Percentiles rank a stretch among this genome's conserved stretches.
Evolutionary conservation across 2,888 invertebrate genomes (phyloP).

Genomic region (Tryphoninae sp.): DNA sequence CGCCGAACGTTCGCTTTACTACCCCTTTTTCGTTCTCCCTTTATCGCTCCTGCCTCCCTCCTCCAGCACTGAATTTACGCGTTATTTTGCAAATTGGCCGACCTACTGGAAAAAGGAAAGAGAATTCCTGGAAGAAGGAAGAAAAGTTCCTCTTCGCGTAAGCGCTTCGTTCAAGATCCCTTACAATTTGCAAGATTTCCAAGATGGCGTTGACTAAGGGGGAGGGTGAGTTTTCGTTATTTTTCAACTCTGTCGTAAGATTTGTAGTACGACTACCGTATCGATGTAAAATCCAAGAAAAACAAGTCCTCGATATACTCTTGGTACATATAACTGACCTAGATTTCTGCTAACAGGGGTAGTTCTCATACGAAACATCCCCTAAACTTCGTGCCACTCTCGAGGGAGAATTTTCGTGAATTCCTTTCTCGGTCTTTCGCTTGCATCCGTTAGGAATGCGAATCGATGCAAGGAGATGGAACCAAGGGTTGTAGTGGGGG

Average conservation of each 20-base stretch:
- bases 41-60: slow-evolving; percentile 6
- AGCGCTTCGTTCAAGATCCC: slow-evolving; percentile 12
- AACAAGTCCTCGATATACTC: slow-evolving; percentile 47
- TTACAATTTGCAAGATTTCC: slow-evolving; percentile 41
- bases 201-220: neutral
- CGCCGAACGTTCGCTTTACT: slow-evolving; percentile 27
- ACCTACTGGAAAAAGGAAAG: slow-evolving; percentile 11
- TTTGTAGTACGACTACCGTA: slow-evolving; percentile 5
- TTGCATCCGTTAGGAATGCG: neutral
- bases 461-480: neutral
- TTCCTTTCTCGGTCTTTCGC: neutral
- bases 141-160: slow-evolving; percentile 12
- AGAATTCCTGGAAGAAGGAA: slow-evolving; percentile 6
- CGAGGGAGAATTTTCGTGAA: slow-evolving; percentile 24
- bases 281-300: slow-evolving; percentile 27
- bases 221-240: neutral
- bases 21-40: neutral
- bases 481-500: neutral
- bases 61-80: neutral
- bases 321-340: slow-evolving; percentile 34
- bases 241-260: neutral
- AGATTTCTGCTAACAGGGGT: slow-evolving; percentile 38
- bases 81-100: slow-evolving; percentile 32
- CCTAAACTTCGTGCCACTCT: slow-evolving; percentile 16
- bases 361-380: slow-evolving; percentile 24